phyloP scores from a whole-genome alignment of 2,888 invertebrate genomes.

The Apotomis turbidana region DNA sequence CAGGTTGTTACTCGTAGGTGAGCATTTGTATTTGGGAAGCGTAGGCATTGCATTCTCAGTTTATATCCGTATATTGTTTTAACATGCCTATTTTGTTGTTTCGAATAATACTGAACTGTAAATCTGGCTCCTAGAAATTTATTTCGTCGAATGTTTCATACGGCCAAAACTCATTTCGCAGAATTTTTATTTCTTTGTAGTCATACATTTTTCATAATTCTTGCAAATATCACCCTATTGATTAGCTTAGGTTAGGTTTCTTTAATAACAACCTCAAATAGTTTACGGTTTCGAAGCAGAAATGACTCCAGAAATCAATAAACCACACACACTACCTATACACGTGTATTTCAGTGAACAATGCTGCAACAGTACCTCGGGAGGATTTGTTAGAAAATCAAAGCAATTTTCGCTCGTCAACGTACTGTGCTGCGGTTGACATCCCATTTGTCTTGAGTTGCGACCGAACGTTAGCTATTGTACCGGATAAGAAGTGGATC shows the following conservation, averaged over 20 bases:
- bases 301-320: slow-evolving; percentile 9
- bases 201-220: no score
- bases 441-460: slow-evolving; percentile 66
- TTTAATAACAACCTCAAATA: no score
- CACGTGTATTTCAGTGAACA: slow-evolving; percentile 52
- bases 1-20: slow-evolving; percentile 49
- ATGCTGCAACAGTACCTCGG: slow-evolving; percentile 51
- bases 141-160: no score
- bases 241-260: no score
- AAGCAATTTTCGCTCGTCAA: slow-evolving; percentile 69
- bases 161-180: no score
- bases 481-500: slow-evolving; percentile 31
- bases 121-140: no score
- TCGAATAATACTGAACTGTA: no score
- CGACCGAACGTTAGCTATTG: slow-evolving; percentile 45
- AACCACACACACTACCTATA: slow-evolving; percentile 47
- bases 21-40: slow-evolving; percentile 9
- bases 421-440: slow-evolving; percentile 61
- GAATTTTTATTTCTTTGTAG: no score
- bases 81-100: no score
- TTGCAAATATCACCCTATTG: no score
- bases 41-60: neutral
- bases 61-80: no score
- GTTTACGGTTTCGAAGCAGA: no score
- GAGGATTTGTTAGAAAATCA: slow-evolving; percentile 64